phyloP scores from a whole-genome alignment of 30 jellyfish, hydroid and myxozoan genomes.

The Turritopsis rubra region DNA sequence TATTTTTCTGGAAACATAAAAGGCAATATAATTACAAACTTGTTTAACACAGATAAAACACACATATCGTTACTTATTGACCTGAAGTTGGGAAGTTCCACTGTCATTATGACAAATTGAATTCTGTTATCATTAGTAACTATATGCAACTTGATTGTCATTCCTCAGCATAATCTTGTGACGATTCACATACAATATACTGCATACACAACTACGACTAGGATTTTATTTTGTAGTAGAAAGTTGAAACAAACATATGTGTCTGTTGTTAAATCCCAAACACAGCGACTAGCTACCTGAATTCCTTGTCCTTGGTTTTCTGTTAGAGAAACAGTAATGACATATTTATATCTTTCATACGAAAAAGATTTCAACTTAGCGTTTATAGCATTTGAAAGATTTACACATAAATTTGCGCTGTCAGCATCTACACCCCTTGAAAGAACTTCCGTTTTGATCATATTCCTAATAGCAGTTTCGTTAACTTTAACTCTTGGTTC shows the following conservation, averaged over 20 bases:
- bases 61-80: too few species aligned
- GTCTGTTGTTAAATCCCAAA: neutral
- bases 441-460: neutral
- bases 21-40: too few species aligned
- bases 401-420: too few species aligned
- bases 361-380: neutral
- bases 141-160: too few species aligned
- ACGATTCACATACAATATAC: neutral
- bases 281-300: neutral
- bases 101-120: too few species aligned
- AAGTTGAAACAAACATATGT: neutral
- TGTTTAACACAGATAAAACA: too few species aligned
- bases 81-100: too few species aligned
- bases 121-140: too few species aligned
- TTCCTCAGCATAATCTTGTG: too few species aligned
- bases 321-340: neutral
- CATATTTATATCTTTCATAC: neutral
- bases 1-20: too few species aligned
- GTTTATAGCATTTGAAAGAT: neutral
- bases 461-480: neutral
- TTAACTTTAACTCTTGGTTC: neutral
- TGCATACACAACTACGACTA: neutral
- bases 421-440: neutral
- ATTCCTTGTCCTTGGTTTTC: neutral
- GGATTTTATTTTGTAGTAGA: neutral